phyloP scores from a whole-genome alignment of 2,113 vertebrate species.

The Pica pica region DNA sequence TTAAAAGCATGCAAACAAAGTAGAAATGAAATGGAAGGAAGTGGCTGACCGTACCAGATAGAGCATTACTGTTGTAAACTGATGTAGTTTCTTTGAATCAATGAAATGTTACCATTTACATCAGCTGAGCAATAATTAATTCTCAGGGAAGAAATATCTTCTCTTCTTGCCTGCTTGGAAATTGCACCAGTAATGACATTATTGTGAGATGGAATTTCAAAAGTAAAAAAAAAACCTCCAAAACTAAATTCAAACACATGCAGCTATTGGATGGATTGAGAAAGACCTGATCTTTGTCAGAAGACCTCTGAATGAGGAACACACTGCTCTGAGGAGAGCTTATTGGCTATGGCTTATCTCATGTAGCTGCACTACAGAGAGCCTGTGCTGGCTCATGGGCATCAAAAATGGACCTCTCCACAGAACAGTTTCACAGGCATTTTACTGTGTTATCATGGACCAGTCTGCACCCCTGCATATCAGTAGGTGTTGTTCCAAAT shows the following conservation, averaged over 20 bases:
- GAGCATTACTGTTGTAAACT: neutral
- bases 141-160: neutral
- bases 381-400: neutral
- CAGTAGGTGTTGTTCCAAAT: neutral
- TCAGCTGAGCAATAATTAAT: neutral
- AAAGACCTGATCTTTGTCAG: neutral
- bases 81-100: neutral
- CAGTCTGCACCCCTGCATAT: neutral
- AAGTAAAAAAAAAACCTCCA: neutral
- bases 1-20: neutral
- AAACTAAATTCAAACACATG: neutral
- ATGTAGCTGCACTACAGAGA: neutral
- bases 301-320: neutral
- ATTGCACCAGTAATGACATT: neutral
- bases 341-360: neutral
- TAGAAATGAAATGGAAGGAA: neutral
- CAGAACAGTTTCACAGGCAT: neutral
- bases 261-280: neutral
- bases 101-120: neutral
- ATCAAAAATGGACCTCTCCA: neutral
- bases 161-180: neutral
- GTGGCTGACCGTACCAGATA: neutral
- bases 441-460: neutral
- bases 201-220: neutral
- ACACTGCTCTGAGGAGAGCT: neutral